Percentiles rank a stretch among this genome's conserved stretches.
phyloP scores from a whole-genome alignment of 2,888 invertebrate genomes.

The Cephus spinipes region DNA sequence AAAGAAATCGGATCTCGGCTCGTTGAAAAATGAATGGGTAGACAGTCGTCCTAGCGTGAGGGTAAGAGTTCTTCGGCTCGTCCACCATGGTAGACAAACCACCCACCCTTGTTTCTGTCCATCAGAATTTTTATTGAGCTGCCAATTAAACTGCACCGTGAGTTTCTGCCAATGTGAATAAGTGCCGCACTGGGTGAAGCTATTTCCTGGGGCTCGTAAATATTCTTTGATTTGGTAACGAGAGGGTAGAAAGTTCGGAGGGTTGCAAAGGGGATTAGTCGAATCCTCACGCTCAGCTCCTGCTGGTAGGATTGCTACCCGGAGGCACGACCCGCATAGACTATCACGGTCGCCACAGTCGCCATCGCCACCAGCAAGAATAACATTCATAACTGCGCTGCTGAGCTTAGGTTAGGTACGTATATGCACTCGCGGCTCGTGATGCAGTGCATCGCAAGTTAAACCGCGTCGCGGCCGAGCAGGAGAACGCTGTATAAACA shows the following conservation, averaged over 20 bases:
- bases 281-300: not conserved
- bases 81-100: not conserved
- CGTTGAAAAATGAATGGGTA: not conserved
- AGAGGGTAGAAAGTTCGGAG: not conserved
- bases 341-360: not conserved
- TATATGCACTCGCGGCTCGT: not conserved
- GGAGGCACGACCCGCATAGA: not conserved
- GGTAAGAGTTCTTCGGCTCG: not conserved
- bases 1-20: not conserved
- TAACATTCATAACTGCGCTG: not conserved
- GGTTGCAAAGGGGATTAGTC: not conserved
- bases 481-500: constrained; percentile 28
- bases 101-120: not conserved
- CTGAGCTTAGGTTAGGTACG: not conserved
- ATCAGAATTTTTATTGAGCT: not conserved
- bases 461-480: constrained; percentile 11
- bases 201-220: not conserved
- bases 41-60: not conserved
- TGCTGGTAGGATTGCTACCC: not conserved
- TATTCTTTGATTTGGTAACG: not conserved
- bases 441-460: constrained; percentile 17
- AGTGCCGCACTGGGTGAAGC: not conserved
- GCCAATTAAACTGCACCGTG: not conserved
- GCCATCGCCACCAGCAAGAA: not conserved
- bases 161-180: not conserved